Base-by-base conservation (phyloP, 2,797 vertebrate genomes). In the Erethizon dorsatum region DNA sequence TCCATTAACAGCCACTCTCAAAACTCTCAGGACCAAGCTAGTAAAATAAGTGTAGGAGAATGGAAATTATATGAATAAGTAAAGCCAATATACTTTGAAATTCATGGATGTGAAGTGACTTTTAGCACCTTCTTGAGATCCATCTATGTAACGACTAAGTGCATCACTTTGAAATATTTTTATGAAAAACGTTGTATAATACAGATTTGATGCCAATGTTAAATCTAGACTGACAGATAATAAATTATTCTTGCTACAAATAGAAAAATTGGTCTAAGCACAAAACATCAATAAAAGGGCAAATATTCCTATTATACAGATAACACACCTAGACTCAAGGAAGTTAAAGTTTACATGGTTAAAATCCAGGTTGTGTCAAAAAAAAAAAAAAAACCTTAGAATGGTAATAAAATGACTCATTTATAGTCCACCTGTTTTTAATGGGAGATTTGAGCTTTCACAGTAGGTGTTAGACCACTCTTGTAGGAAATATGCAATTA, bases 1-100 rank as follows among this genome's bases (percentile, higher is more conserved):
- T 96, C 71, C 83, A 88, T 85, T 94, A 96, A 88, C 47, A 93
- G n/a, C 12, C 7, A 83, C 41, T 85, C 54, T 94, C 22, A 88
- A 88, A 93, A 69, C n/a, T 45, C n/a, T 84, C 37, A 95, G 7
- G 12, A 88, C 52, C 47, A 73, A 97, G 41, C 85, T 96, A 47
- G 73, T 75, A 83, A 93, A 82, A 41, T 90, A 93, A 88, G 22
- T 88, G 8, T 69, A 79, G 8, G 41, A 79, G 59, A n/a, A 88
- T 59, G 69, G 11, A 52, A 85, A 88, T 95, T 93, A 92, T 31
- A 73, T 79, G 28, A 75, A 57, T 88, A 95, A 61, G 57, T 80
- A 91, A 96, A 93, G 24, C 17, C 50, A 94, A 75, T 52, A 63
- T 65, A 77, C 69, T 92, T 90, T 92, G 26, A 87, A 95, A 92